Base-by-base conservation (phyloP, 2,113 vertebrate species). In the Alosa alosa region DNA sequence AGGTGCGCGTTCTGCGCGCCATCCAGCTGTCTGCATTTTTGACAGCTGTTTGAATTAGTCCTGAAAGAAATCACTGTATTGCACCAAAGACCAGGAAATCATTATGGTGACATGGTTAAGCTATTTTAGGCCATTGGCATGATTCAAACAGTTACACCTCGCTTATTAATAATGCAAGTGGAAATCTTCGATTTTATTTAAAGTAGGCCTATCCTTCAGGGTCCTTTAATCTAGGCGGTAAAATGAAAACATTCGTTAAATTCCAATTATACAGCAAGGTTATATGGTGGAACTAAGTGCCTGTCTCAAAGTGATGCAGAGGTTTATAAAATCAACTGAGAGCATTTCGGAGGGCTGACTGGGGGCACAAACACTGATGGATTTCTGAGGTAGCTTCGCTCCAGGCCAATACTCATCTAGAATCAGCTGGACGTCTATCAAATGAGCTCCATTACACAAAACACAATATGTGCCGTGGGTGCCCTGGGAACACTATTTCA, bases 381-480 rank as follows among this genome's bases (percentile, higher is more conserved):
- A 78, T 78, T 17, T 68, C n/a, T 68, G 11, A 31, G 31, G 72
- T 41, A 36, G 72, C 72, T 17, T 17, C 4, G 13, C 11, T 78
- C 72, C 13, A 78, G 36, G 15, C 31, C 36, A 39, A 13, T 36
- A 31, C 36, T 31, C n/a, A 9, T 31, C 64, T 6, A 68, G 64
- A 68, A 68, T 31, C 64, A 31, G 64, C 64, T 31, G 10, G 22
- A 11, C 64, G 25, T 68, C 25, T 68, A 11, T 68, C 64, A 68
- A 68, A 68, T 31, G 64, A 68, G 64, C 64, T 72, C 64, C 25
- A 72, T 36, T 36, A 36, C n/a, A 72, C 64, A 72, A 72, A 72
- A 15, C 64, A 72, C 64, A 72, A 72, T 25, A 25, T 72, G 64
- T 60, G 18, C 55, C 55, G 18, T 60, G 55, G 55, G 55, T 60